A percentile compares a stretch with the other conserved stretches of the same genome.
Conservation (phyloP, 2,888 invertebrate species). For the Idaea straminata region DNA sequence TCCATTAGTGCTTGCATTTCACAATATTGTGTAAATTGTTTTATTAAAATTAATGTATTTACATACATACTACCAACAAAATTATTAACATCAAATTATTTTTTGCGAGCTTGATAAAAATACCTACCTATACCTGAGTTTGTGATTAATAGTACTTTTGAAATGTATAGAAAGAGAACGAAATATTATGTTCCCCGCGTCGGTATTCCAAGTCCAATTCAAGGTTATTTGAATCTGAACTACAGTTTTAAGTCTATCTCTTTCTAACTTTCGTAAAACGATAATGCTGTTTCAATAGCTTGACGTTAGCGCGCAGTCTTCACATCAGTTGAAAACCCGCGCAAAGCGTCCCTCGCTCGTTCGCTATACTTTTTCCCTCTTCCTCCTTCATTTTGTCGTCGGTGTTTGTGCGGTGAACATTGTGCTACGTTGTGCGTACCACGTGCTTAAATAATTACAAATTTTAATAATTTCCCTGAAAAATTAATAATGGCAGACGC, state of each 20-base stretch:
- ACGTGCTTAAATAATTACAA: constrained; percentile 61
- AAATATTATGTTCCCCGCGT: constrained; percentile 53
- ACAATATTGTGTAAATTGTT: not conserved
- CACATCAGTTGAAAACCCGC: constrained; percentile 51
- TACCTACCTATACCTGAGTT: constrained; percentile 12
- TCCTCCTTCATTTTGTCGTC: constrained; percentile 74
- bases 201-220: constrained; percentile 43
- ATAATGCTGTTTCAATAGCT: constrained; percentile 40
- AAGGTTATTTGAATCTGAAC: constrained; percentile 59
- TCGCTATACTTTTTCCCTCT: constrained; percentile 59
- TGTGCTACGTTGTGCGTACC: constrained; percentile 63
- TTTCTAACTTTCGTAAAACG: constrained; percentile 27
- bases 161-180: constrained; percentile 60
- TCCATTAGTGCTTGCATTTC: not conserved
- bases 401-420: constrained; percentile 76
- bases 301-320: constrained; percentile 58
- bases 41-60: constrained; percentile 10
- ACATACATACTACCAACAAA: constrained; percentile 6
- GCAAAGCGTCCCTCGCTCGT: constrained; percentile 54
- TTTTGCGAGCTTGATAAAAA: not conserved
- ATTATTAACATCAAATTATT: not conserved
- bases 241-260: constrained; percentile 41
- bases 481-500: constrained; percentile 83
- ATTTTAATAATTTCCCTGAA: constrained; percentile 44
- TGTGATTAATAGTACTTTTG: constrained; percentile 34